Evolutionary conservation across 2,888 invertebrate genomes (phyloP).

Genomic region (Andrena fulva): DNA sequence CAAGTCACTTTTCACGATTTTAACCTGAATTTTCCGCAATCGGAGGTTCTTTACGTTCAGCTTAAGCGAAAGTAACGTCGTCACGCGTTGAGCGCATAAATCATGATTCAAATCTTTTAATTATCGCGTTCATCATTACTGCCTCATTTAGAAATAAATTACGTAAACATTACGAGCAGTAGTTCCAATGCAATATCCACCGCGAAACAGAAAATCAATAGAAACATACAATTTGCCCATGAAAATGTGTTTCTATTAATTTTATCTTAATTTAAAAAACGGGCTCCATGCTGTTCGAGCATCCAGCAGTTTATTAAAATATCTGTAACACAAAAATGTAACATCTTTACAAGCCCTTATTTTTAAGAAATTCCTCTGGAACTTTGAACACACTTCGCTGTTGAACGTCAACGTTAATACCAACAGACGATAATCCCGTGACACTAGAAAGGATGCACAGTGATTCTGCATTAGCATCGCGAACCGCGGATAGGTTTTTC

Average conservation of each 20-base stretch:
- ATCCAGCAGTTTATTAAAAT: not conserved
- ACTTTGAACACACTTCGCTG: not conserved
- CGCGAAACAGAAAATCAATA: not conserved
- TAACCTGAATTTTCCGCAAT: not conserved
- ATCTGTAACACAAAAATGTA: not conserved
- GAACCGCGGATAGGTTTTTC: not conserved
- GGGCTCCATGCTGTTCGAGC: not conserved
- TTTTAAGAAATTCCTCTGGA: not conserved
- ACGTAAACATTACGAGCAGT: not conserved
- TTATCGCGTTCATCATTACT: not conserved
- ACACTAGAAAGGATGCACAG: not conserved
- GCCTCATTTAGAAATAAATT: not conserved
- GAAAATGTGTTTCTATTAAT: not conserved
- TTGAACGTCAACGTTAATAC: not conserved
- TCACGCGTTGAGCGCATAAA: constrained; percentile 6
- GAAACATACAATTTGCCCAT: not conserved
- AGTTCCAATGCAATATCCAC: not conserved
- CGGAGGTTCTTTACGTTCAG: not conserved
- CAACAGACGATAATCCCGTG: constrained; percentile 4
- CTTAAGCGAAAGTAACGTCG: constrained; percentile 19
- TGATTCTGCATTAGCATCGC: not conserved
- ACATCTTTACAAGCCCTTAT: not conserved
- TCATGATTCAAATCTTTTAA: not conserved
- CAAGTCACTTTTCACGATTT: not conserved
- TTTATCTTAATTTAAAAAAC: not conserved